Base-by-base conservation (phyloP, 2,797 vertebrate genomes). In the Microctenopoma stevenorrisi region DNA sequence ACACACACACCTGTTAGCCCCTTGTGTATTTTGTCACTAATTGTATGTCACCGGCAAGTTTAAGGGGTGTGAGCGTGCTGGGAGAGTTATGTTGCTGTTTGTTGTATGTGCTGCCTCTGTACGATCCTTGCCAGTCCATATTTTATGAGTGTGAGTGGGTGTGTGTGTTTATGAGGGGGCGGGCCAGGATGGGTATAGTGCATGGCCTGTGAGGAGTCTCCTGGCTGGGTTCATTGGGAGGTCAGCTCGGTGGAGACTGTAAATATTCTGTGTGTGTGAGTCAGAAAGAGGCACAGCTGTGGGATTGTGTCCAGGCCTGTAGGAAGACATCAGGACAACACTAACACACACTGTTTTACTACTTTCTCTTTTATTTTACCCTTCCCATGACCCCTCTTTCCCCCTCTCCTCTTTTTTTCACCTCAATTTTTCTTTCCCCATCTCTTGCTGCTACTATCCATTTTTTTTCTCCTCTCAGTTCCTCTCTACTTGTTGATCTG, bases 171-270 rank as follows among this genome's bases (percentile, higher is more conserved):
- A 92, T 91, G 89, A 92, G 86, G 88, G 92, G 91, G 91, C 82
- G 87, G 90, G 68, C 64, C 84, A 65, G 81, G 86, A 83, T 89
- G 86, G 83, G 86, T 91, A 91, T 89, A 92, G 88, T 90, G 88
- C 88, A 57, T 74, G 82, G 93, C 91, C 89, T 93, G 93, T 89
- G 86, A 91, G 88, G 86, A 91, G 91, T 90, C 89, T 92, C 90
- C 89, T 89, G 76, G 81, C 79, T 16, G 91, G 92, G 94, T 94
- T 95, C 94, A 95, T 74, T 54, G 81, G 78, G 85, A 93, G 94
- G 93, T 93, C 94, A 94, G 88, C 67, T 83, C 85, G 76, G 87
- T 89, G 76, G 90, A 94, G 93, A 94, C 92, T 93, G 93, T 94
- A 94, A 94, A 94, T 94, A 93, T 92, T 89, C 79, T 85, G 81